phyloP scores from a whole-genome alignment of 2,113 vertebrate species.

The Prunella himalayana region DNA sequence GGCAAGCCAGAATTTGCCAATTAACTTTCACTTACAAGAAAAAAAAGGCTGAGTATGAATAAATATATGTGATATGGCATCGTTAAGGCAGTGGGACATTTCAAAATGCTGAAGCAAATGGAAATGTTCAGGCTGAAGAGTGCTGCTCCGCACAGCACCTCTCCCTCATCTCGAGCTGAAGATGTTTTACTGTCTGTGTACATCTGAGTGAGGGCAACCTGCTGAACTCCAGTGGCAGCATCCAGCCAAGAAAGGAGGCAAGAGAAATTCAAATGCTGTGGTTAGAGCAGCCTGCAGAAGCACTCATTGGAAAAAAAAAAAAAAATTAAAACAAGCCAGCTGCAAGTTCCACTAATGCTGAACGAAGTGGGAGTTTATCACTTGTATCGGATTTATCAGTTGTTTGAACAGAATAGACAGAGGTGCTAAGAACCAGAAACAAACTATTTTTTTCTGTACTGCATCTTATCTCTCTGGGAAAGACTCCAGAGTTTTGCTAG shows the following conservation, averaged over 20 bases:
- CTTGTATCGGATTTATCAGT: neutral
- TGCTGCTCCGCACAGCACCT: neutral
- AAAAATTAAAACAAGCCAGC: neutral
- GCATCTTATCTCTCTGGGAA: neutral
- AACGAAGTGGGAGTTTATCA: accelerated
- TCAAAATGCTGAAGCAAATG: neutral
- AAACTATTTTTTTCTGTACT: neutral
- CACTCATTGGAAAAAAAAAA: neutral
- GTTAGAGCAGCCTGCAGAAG: neutral
- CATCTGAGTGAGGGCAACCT: neutral
- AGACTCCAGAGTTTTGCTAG: neutral
- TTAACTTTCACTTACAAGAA: conserved; percentile 22
- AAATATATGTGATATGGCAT: neutral
- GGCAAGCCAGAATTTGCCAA: conserved; percentile 12
- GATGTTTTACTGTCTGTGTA: neutral
- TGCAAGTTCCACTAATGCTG: neutral
- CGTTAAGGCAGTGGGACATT: neutral
- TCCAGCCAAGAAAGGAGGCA: neutral
- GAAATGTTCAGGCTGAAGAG: neutral
- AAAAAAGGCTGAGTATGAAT: neutral
- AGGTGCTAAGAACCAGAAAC: neutral
- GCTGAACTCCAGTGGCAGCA: neutral
- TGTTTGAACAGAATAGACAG: neutral
- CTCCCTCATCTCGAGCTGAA: neutral
- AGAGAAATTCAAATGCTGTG: neutral